phyloP scores from a whole-genome alignment of 2,797 vertebrate genomes.

The Lepus townsendii region DNA sequence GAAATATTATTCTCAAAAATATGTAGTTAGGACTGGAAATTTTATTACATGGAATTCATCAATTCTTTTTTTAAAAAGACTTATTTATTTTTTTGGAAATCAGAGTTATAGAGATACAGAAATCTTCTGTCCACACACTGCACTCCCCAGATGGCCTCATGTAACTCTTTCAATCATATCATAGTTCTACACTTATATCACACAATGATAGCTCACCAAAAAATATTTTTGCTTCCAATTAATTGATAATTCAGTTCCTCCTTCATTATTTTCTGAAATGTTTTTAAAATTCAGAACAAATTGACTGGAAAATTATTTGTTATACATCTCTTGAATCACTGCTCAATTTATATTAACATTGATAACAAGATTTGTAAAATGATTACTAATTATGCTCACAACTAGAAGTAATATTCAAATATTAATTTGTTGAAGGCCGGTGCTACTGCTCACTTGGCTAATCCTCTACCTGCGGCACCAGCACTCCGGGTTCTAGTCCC shows the following conservation, averaged over 20 bases:
- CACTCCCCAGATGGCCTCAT: neutral
- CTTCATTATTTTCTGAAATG: constrained; percentile 16
- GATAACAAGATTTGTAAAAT: constrained; percentile 10
- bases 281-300: neutral
- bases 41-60: constrained; percentile 11
- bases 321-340: neutral
- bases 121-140: too few species aligned
- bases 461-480: too few species aligned
- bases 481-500: too few species aligned
- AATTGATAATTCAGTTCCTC: neutral
- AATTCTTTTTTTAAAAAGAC: too few species aligned
- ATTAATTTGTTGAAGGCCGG: neutral
- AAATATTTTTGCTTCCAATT: neutral
- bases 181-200: neutral
- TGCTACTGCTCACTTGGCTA: too few species aligned
- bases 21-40: neutral
- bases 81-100: too few species aligned
- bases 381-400: neutral
- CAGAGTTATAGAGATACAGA: too few species aligned
- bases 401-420: neutral
- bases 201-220: neutral
- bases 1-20: constrained; percentile 39
- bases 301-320: constrained; percentile 41
- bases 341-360: constrained; percentile 4
- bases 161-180: neutral